Conservation (phyloP, 2,888 invertebrate species). For the Oligia strigilis region DNA sequence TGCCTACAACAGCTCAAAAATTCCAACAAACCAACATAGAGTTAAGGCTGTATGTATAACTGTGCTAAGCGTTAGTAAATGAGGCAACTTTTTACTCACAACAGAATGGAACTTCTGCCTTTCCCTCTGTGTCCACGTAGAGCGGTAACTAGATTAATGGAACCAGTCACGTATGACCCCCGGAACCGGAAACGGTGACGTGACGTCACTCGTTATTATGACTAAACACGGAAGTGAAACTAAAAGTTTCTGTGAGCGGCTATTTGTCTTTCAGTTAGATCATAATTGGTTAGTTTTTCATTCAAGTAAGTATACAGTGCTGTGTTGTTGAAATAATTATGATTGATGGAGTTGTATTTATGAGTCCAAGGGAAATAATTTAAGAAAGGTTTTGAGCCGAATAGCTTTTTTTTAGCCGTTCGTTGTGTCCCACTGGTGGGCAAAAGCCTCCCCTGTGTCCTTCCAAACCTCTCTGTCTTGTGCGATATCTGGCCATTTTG, state of each 20-base stretch:
- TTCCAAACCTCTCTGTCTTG: neutral
- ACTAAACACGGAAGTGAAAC: conserved; percentile 62
- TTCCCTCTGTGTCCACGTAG: neutral
- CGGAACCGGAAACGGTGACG: conserved; percentile 59
- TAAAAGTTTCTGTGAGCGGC: conserved; percentile 47
- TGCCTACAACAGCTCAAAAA: neutral
- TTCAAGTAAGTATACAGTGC: neutral
- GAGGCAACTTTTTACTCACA: neutral
- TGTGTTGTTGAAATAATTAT: conserved; percentile 20
- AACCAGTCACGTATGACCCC: conserved; percentile 65
- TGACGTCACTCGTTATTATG: conserved; percentile 65
- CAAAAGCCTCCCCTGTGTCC: neutral
- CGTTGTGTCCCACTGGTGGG: too few species aligned
- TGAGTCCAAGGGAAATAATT: neutral
- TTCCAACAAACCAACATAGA: too few species aligned
- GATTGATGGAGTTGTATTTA: neutral
- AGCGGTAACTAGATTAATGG: conserved; percentile 66
- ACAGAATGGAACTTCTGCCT: conserved; percentile 24
- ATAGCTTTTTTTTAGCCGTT: neutral
- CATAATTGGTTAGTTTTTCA: conserved; percentile 42
- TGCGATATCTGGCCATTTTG: neutral
- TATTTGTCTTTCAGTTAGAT: conserved; percentile 49
- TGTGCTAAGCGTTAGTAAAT: neutral
- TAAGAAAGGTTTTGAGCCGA: neutral
- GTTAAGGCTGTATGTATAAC: neutral